A percentile compares a stretch with the other conserved stretches of the same genome.
phyloP scores from a whole-genome alignment of 2,797 vertebrate genomes.

The Poeciliopsis infans region DNA sequence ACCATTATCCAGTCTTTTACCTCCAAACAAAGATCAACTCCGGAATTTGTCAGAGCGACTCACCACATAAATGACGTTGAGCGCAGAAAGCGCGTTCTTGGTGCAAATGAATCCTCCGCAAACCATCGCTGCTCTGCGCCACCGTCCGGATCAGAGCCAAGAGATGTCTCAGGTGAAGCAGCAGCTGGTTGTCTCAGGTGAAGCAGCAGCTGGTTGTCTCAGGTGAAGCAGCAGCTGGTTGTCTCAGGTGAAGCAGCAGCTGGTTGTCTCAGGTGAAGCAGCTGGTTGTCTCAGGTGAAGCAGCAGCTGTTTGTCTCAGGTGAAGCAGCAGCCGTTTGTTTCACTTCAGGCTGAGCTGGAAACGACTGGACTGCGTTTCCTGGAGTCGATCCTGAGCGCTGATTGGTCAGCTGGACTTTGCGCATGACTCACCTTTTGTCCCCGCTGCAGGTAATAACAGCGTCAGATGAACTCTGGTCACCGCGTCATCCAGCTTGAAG shows the following conservation, averaged over 20 bases:
- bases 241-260: too few relatives aligned
- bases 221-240: too few relatives aligned
- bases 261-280: too few relatives aligned
- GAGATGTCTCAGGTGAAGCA: background rate
- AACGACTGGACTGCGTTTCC: constrained; percentile 16
- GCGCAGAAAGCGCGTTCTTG: constrained; percentile 62
- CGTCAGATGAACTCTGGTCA: background rate
- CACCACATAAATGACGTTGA: constrained; percentile 66
- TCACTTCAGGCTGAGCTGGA: background rate
- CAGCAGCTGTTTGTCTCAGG: background rate
- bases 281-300: too few relatives aligned
- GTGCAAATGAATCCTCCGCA: constrained; percentile 68
- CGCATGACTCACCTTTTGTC: background rate
- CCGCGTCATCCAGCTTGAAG: background rate
- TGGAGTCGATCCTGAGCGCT: constrained; percentile 31
- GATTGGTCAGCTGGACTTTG: constrained; percentile 41
- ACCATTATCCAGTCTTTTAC: background rate
- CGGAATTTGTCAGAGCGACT: background rate
- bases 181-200: too few relatives aligned
- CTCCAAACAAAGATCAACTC: background rate
- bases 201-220: background rate
- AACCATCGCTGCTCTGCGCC: constrained; percentile 41
- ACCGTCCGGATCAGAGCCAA: background rate
- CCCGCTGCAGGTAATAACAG: background rate
- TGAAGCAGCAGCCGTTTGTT: background rate